Evolutionary conservation across 2,797 vertebrate species (phyloP).

Genomic region (Gymnothorax javanicus): DNA sequence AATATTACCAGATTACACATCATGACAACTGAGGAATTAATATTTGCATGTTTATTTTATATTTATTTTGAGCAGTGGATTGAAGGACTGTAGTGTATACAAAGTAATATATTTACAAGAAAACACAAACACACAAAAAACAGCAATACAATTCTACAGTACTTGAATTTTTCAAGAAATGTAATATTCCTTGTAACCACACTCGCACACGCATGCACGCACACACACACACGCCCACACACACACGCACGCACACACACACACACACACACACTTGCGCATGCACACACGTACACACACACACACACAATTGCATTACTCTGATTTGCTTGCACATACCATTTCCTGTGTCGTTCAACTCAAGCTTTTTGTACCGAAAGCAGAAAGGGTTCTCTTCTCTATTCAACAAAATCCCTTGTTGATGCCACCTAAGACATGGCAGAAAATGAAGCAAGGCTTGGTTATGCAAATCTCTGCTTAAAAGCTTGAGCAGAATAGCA

Average conservation of each 20-base stretch:
- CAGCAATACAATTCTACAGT: background rate
- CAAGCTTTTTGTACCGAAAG: background rate
- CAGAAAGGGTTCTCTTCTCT: conserved; percentile 3
- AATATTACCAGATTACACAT: background rate
- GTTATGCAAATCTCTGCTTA: conserved; percentile 8
- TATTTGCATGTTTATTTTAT: background rate
- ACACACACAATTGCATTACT: background rate
- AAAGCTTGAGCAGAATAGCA: background rate
- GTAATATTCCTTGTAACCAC: background rate
- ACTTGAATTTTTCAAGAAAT: background rate
- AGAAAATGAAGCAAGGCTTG: background rate
- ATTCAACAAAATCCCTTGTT: conserved; percentile 17
- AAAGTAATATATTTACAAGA: background rate
- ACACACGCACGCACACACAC: background rate
- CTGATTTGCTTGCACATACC: background rate
- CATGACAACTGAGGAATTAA: background rate
- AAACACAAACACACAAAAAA: background rate
- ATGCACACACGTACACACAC: no score
- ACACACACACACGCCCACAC: no score
- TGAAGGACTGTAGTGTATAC: background rate
- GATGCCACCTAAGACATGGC: conserved; percentile 19
- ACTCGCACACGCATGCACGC: background rate
- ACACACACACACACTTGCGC: background rate
- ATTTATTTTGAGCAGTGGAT: background rate
- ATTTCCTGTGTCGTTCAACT: conserved; percentile 12